Conservation (phyloP, 2,797 vertebrate species). For the Melanotaenia trifasciata region DNA sequence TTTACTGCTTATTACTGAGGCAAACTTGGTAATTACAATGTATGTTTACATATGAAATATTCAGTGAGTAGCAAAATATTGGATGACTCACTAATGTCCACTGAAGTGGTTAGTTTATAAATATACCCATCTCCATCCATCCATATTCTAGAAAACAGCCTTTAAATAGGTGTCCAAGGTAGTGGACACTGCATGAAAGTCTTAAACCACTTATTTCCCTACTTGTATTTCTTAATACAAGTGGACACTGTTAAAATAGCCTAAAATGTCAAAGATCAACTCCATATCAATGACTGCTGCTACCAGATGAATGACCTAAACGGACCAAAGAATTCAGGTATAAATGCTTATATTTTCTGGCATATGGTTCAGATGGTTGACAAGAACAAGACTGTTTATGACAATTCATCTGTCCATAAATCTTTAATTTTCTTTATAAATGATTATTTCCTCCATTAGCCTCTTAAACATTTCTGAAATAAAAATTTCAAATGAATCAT, state of each 20-base stretch:
- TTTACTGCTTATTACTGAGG: background rate
- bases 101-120: background rate
- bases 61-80: too few species aligned
- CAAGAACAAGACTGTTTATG: background rate
- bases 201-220: too few species aligned
- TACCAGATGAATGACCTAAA: background rate
- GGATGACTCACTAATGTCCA: background rate
- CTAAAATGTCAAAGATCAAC: background rate
- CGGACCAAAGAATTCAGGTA: background rate
- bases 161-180: too few species aligned
- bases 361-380: background rate
- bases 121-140: too few species aligned
- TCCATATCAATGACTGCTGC: background rate
- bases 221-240: background rate
- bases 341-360: background rate
- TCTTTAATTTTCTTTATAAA: conserved; percentile 72
- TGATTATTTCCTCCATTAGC: conserved; percentile 63
- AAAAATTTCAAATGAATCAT: conserved; percentile 53
- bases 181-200: too few species aligned
- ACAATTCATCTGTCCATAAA: conserved; percentile 47
- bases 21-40: background rate
- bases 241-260: background rate
- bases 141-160: too few species aligned
- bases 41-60: too few species aligned
- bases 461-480: conserved; percentile 62